These are phyloP conservation scores for Distichodus sexfasciatus DNA, from an alignment of 2,797 vertebrate species.

Conservation along the genomic window DNA sequence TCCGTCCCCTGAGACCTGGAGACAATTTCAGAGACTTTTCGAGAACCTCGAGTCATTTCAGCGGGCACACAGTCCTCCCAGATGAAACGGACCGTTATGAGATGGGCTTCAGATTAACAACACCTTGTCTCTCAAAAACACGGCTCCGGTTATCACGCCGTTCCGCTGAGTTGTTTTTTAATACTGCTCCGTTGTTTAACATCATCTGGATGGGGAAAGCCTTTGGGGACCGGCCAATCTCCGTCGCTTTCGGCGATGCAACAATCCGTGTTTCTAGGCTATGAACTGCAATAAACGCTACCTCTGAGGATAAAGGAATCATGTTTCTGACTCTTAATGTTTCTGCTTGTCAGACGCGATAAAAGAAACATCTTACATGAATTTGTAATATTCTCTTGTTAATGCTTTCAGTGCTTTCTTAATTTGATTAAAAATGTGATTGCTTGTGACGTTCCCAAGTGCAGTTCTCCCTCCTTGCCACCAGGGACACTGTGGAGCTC, in stretches of 20 bases:
- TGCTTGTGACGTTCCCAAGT: too few species aligned
- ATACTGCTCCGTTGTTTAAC: constrained; percentile 8
- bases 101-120: constrained; percentile 1
- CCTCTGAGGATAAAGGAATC: not conserved
- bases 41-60: not conserved
- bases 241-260: not conserved
- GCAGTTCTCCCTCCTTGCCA: too few species aligned
- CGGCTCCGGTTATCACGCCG: not conserved
- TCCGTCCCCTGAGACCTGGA: not conserved
- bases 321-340: not conserved
- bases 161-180: not conserved
- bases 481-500: too few species aligned
- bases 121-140: not conserved
- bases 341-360: not conserved
- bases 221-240: not conserved
- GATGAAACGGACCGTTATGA: constrained; percentile 10
- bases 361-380: too few species aligned
- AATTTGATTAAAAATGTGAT: too few species aligned
- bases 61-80: not conserved
- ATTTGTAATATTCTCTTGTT: too few species aligned
- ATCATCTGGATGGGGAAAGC: not conserved
- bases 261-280: not conserved
- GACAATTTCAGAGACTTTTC: constrained; percentile 11
- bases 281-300: not conserved
- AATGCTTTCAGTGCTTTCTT: too few species aligned